Evolutionary conservation across 2,113 vertebrate species (phyloP), one percentile per base, ranked within the genome.

Genomic region (Patagioenas fasciata): DNA sequence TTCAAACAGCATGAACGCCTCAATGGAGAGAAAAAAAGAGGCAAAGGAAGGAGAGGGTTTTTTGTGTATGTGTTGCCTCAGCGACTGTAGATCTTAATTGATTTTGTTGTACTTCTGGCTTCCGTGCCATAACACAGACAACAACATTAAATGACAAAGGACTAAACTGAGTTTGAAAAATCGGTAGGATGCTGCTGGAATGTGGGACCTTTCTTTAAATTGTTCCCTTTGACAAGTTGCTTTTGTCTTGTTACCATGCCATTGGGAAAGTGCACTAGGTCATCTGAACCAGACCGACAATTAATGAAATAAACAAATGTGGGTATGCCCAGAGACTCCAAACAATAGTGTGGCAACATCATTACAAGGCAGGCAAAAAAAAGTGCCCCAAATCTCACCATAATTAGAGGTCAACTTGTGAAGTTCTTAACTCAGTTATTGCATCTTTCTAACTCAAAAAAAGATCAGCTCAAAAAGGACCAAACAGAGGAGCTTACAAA

Each of bases 141-240:
- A 29, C 65, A 74, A 54, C 60, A 47, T 48, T 48, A 51, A 65
- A 18, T 15, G 16, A 95, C 79, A 96, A 97, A 95, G 72, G 65
- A 67, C 53, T 92, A 89, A 91, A 94, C 16, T 7, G 57, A 89
- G 87, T 83, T 36, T 87, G 61, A 95, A 78, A 93, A 95, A 86
- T 77, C 13, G 44, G 67, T 82, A 71, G 62, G 61, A 85, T 77
- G 53, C 65, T 84, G 40, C 51, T 57, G 61, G 67, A 83, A 84
- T 28, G 69, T 38, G 58, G 91, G 86, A 85, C 24, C 1, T 84
- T 64, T 6, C 42, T 89, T 88, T 83, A 86, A 77, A 69, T 1
- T 40, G 38, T 53, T 58, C 23, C n/a, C 47, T 84, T 54, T 71
- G 36, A 81, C 71, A 91, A 93, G 13, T 20, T 2, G 6, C n/a